Evolutionary conservation across 1,140 invertebrate species (phyloP).

Genomic region (Trypoxylus dichotomus): DNA sequence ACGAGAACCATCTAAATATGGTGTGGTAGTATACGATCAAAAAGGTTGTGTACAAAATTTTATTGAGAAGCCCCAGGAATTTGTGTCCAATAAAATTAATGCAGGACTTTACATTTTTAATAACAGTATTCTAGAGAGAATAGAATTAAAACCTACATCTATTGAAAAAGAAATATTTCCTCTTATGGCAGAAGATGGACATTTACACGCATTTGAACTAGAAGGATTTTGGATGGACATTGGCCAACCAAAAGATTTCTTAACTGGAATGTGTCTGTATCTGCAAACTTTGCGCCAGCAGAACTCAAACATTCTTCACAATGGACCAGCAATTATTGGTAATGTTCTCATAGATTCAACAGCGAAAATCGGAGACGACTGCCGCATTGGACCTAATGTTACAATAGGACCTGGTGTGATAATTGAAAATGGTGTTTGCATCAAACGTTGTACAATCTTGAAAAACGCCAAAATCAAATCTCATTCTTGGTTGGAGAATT

Average conservation of each 20-base stretch:
- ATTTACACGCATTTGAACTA: constrained; percentile 94
- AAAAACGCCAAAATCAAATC: constrained; percentile 84
- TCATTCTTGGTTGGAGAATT: constrained; percentile 94
- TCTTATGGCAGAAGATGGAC: constrained; percentile 81
- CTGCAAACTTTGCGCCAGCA: constrained; percentile 77
- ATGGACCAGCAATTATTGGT: constrained; percentile 76
- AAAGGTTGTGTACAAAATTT: constrained; percentile 89
- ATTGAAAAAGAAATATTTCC: constrained; percentile 99
- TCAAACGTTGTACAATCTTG: constrained; percentile 90
- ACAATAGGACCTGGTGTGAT: constrained; percentile 94
- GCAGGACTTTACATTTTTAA: constrained; percentile 98
- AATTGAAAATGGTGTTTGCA: constrained; percentile 95
- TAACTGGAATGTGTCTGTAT: constrained; percentile 91
- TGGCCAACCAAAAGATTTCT: constrained; percentile 98
- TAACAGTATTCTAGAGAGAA: constrained; percentile 86
- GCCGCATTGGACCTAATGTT: constrained; percentile 97
- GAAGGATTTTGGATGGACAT: constrained; percentile 99
- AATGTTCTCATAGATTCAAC: constrained; percentile 92
- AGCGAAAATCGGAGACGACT: constrained; percentile 91
- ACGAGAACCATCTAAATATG: constrained; percentile 99
- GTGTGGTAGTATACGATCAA: constrained; percentile 92
- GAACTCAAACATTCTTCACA: constrained; percentile 71
- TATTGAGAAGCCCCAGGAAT: constrained; percentile 99
- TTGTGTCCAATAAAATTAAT: constrained; percentile 99
- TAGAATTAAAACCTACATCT: constrained; percentile 90